phyloP scores from a whole-genome alignment of 2,888 invertebrate genomes.

The Coleophora flavipennella region DNA sequence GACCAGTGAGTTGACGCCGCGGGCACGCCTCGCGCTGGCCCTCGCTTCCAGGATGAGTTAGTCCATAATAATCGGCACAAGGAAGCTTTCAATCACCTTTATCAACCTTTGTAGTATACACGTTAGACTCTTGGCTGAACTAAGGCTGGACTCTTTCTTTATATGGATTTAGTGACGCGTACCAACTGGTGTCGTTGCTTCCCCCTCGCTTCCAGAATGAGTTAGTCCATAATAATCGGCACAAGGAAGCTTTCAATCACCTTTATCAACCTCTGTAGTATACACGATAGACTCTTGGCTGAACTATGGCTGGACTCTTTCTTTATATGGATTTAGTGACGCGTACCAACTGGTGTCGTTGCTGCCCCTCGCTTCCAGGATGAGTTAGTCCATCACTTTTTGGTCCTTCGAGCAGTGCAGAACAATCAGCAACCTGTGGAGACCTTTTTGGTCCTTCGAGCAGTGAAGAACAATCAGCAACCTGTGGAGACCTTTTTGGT shows the following conservation, averaged over 20 bases:
- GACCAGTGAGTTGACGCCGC: constrained; percentile 77
- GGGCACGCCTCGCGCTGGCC: constrained; percentile 66
- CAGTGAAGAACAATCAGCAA: too few relatives aligned
- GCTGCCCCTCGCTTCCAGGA: constrained; percentile 70
- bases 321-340: too few relatives aligned
- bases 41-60: constrained; percentile 76
- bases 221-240: constrained; percentile 71
- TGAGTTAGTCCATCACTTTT: constrained; percentile 78
- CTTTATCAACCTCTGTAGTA: constrained; percentile 26
- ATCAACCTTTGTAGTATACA: constrained; percentile 22
- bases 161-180: too few relatives aligned
- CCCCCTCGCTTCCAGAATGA: constrained; percentile 74
- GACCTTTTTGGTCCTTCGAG: too few relatives aligned
- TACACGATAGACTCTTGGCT: constrained; percentile 11
- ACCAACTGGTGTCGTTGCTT: too few relatives aligned
- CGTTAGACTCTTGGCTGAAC: constrained; percentile 6
- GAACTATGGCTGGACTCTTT: too few relatives aligned
- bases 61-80: constrained; percentile 63
- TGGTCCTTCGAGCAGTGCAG: too few relatives aligned
- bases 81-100: constrained; percentile 47
- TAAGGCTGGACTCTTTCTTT: too few relatives aligned
- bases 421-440: too few relatives aligned
- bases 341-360: too few relatives aligned
- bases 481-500: too few relatives aligned
- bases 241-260: constrained; percentile 52